These are phyloP conservation scores for Agapornis roseicollis DNA, from an alignment of 2,113 vertebrate genomes.

Conservation along the genomic window DNA sequence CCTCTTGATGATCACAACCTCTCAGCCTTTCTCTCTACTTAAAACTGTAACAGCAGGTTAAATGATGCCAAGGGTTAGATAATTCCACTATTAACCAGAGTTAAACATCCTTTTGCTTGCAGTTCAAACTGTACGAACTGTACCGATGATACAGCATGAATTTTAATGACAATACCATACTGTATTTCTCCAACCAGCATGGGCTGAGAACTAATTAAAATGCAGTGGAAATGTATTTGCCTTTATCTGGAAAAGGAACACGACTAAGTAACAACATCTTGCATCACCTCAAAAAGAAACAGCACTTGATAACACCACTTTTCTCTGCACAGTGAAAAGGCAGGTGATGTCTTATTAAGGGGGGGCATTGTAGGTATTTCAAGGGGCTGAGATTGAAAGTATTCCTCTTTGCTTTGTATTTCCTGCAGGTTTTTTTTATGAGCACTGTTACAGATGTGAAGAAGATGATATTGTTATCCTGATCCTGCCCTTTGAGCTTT, in stretches of 20 bases:
- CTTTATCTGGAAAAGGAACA: not conserved
- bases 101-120: not conserved
- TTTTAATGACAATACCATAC: slow-evolving; percentile 1
- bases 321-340: not conserved
- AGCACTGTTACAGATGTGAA: not conserved
- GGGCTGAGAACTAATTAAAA: slow-evolving; percentile 3
- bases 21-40: not conserved
- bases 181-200: not conserved
- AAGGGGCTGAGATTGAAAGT: not conserved
- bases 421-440: not conserved
- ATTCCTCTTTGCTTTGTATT: not conserved
- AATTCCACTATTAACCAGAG: not conserved
- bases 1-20: not conserved
- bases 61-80: not conserved
- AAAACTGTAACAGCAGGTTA: not conserved
- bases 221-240: not conserved
- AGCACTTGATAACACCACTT: not conserved
- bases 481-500: not conserved
- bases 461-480: not conserved
- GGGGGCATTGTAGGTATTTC: not conserved
- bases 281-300: not conserved
- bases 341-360: not conserved
- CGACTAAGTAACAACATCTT: not conserved
- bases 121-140: not conserved
- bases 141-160: slow-evolving; percentile 6